phyloP scores from a whole-genome alignment of 2,888 invertebrate species.

The Pheosia tremula region DNA sequence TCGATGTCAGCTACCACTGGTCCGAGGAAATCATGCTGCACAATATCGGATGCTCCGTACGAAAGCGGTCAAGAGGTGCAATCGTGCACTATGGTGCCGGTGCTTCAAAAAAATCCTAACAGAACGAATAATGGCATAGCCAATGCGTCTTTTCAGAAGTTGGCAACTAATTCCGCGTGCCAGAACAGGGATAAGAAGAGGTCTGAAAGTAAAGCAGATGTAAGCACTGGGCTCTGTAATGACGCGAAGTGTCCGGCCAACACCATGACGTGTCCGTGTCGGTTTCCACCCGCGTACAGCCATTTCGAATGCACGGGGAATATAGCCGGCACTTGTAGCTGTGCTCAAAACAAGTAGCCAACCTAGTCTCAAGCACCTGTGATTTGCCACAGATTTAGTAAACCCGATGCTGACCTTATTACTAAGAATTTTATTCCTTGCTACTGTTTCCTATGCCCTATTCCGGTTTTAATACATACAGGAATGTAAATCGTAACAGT shows the following conservation, averaged over 20 bases:
- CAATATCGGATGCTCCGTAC: background rate
- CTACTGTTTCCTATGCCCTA: no score
- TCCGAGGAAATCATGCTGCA: background rate
- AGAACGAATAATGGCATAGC: background rate
- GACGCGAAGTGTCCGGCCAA: constrained; percentile 11
- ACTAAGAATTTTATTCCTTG: no score
- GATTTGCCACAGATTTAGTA: no score
- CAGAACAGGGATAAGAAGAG: background rate
- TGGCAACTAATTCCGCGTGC: background rate
- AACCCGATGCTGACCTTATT: no score
- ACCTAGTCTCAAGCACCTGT: constrained; percentile 1
- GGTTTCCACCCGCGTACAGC: constrained; percentile 52
- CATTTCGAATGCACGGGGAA: constrained; percentile 52
- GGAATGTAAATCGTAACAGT: no score
- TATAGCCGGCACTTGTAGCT: constrained; percentile 51
- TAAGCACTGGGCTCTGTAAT: background rate
- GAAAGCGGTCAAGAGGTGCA: background rate
- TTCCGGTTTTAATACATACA: no score
- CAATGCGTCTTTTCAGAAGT: background rate
- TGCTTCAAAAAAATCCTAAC: background rate
- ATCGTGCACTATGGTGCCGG: background rate
- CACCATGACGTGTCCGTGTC: constrained; percentile 40
- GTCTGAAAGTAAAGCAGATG: background rate
- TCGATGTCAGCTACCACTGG: background rate
- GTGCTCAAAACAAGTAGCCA: constrained; percentile 20